A percentile compares a stretch with the other conserved stretches of the same genome.
Evolutionary conservation across 2,113 vertebrate genomes (phyloP).

Genomic region (Redunca redunca): DNA sequence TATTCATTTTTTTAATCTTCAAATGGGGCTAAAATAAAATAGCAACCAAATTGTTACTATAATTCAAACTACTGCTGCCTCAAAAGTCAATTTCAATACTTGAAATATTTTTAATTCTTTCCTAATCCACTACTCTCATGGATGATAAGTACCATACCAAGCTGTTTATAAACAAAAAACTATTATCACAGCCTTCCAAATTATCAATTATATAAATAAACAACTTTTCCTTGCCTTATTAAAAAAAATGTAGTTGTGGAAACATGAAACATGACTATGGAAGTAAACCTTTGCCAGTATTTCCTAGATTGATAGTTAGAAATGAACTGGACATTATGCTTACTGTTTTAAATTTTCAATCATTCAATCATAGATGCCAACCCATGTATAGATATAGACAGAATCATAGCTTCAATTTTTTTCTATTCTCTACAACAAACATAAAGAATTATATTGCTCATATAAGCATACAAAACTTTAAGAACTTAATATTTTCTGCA

Average conservation of each 20-base stretch:
- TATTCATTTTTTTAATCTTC: background rate
- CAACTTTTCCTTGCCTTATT: background rate
- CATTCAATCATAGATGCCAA: background rate
- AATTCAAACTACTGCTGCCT: background rate
- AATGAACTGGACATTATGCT: background rate
- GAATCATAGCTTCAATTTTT: background rate
- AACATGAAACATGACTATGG: fast-evolving
- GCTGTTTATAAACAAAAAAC: background rate
- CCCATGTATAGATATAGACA: background rate
- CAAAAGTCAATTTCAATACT: background rate
- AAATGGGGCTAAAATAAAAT: background rate
- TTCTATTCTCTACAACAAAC: background rate
- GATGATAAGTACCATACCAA: background rate
- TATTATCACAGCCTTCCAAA: background rate
- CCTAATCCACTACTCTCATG: background rate
- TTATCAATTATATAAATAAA: background rate
- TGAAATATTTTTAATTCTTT: background rate
- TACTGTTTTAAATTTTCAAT: background rate
- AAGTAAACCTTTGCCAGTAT: background rate
- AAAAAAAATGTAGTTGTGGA: background rate
- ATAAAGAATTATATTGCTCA: background rate
- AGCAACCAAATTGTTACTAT: background rate
- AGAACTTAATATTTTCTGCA: background rate
- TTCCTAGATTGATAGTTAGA: background rate
- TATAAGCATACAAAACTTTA: background rate